Conservation (phyloP, 2,888 invertebrate genomes). For the Caenorhabditis sp. region DNA sequence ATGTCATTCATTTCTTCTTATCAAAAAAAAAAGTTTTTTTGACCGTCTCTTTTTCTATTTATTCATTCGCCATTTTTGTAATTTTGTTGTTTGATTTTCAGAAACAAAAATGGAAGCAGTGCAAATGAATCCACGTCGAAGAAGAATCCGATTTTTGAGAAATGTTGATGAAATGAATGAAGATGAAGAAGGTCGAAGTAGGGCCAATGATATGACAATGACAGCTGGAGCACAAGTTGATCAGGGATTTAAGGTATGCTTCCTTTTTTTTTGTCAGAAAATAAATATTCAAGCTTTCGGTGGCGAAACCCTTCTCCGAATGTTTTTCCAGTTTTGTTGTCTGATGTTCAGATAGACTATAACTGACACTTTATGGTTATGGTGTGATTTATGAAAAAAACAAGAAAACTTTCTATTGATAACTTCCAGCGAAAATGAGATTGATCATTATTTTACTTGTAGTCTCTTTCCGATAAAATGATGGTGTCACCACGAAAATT, state of each 20-base stretch:
- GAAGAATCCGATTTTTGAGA: not conserved
- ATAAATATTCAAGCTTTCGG: not conserved
- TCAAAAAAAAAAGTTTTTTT: not conserved
- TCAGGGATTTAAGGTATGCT: conserved; percentile 24
- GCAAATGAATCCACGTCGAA: not conserved
- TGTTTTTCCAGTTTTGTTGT: not conserved
- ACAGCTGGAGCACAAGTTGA: conserved; percentile 31
- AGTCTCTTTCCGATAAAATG: no score
- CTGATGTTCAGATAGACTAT: no score
- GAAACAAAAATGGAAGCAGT: not conserved
- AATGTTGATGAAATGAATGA: not conserved
- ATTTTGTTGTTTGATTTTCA: not conserved
- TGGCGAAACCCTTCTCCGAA: not conserved
- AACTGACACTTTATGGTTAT: no score
- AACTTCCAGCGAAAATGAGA: no score
- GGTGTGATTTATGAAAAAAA: no score
- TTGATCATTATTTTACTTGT: no score
- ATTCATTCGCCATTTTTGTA: no score
- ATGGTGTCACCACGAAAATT: no score
- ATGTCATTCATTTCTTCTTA: not conserved
- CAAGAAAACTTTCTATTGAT: no score
- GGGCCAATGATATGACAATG: conserved; percentile 18
- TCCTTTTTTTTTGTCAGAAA: not conserved
- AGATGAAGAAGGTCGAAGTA: not conserved
- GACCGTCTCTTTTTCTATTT: not conserved